phyloP scores from a whole-genome alignment of 2,113 vertebrate species.

The Alaudala cheleensis region DNA sequence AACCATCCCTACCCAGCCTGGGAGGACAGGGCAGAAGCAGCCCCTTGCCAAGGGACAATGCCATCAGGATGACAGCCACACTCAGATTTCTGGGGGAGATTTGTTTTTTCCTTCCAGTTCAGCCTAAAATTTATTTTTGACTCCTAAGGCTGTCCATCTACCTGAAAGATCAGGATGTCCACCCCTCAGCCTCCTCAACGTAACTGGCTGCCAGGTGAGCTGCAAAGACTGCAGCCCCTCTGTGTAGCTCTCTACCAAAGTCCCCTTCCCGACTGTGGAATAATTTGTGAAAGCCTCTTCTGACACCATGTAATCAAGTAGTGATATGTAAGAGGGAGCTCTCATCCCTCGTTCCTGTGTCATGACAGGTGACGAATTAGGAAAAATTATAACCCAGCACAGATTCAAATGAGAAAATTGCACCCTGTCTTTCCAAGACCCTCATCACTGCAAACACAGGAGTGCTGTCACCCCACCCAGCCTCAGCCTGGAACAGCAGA shows the following conservation, averaged over 20 bases:
- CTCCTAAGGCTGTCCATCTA: background rate
- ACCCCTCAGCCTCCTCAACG: background rate
- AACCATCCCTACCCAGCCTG: background rate
- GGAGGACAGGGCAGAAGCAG: background rate
- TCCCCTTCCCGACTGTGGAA: background rate
- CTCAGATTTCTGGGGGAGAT: background rate
- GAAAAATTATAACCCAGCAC: conserved; percentile 47
- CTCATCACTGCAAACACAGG: background rate
- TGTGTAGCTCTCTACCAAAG: background rate
- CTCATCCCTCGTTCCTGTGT: background rate
- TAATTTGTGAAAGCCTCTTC: conserved; percentile 32
- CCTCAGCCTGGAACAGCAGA: background rate
- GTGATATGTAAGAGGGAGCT: conserved; percentile 28
- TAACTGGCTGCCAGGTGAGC: fast-evolving
- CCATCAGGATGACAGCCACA: background rate
- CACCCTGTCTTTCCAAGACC: conserved; percentile 5
- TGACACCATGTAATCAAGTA: conserved; percentile 53
- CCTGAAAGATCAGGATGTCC: background rate
- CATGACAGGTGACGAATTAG: conserved; percentile 49
- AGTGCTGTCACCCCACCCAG: background rate
- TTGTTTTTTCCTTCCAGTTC: background rate
- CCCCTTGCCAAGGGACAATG: background rate
- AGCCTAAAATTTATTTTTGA: background rate
- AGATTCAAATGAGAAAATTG: conserved; percentile 59
- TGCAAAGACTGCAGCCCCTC: background rate